Conservation (phyloP, 2,113 vertebrate species). For the Muntiacus reevesi region DNA sequence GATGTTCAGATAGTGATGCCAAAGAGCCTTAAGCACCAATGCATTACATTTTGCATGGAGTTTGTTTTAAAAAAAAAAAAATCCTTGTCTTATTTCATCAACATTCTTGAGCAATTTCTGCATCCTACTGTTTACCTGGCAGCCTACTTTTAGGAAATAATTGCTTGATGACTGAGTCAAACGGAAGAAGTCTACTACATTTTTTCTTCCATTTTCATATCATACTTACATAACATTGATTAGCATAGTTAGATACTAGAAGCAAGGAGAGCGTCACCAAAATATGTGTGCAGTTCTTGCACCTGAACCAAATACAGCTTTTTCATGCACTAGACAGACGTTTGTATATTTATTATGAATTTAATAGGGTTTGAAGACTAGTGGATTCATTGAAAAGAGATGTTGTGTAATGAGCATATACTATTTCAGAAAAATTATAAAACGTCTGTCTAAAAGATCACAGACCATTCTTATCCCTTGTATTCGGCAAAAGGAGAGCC, state of each 20-base stretch:
- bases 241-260: neutral
- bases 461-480: neutral
- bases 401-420: neutral
- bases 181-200: neutral
- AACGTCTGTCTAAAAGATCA: neutral
- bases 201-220: neutral
- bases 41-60: neutral
- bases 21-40: neutral
- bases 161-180: neutral
- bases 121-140: neutral
- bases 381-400: neutral
- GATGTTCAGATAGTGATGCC: neutral
- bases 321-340: neutral
- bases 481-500: neutral
- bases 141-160: neutral
- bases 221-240: neutral
- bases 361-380: neutral
- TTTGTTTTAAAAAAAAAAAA: neutral
- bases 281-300: neutral
- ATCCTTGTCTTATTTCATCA: neutral
- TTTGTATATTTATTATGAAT: neutral
- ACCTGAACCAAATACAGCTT: neutral
- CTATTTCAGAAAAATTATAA: neutral
- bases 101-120: neutral
- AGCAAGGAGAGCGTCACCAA: neutral